Base-by-base conservation (phyloP, 2,888 invertebrate genomes). In the Apomyelois bistriatella region DNA sequence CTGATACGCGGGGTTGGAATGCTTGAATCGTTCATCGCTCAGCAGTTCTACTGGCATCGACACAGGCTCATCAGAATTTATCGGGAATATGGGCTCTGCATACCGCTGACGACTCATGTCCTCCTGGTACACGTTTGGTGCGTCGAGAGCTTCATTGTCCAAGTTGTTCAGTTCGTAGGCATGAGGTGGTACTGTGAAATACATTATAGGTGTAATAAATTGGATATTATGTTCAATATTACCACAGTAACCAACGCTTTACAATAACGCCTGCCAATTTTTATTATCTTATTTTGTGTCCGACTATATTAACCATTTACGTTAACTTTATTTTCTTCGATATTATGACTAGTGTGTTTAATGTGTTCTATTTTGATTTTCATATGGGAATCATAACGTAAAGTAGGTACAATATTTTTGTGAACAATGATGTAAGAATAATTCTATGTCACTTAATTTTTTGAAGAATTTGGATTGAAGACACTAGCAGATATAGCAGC, bases 1-100 rank as follows among this genome's bases (percentile, higher is more conserved):
- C 70, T 95, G 95, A 73, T 95, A 95, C 36, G 93, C 92, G 0
- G 95, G 95, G 68, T 93, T 95, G 53, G 94, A 92, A 73, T 95
- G 93, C 68, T 93, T 94, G 79, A 95, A 95, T 56, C 91, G 86
- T 61, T 89, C 90, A 47, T 85, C 86, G 37, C 83, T 83, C 42
- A 79, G 80, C 41, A 85, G 64, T 30, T 76, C 83, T 36, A 74
- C 84, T 54, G 85, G 89, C 90, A 81, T 91, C 35, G 86, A 91
- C 54, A 85, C 90, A 28, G 83, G 86, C 64, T 85, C 89, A 58
- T 79, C 85, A 30, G 81, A 87, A 71, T 80, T 92, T 58, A 74
- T 79, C 17, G 80, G 84, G 72, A 82, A 91, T 0, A 74, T 74
- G 16, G 86, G 74, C 57, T 87, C 84, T 3, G 65, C 58, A 56